Percentiles rank a stretch among this genome's conserved stretches.
These are phyloP conservation scores for Alcedo atthis DNA, from an alignment of 2,797 vertebrate species.

Conservation along the genomic window DNA sequence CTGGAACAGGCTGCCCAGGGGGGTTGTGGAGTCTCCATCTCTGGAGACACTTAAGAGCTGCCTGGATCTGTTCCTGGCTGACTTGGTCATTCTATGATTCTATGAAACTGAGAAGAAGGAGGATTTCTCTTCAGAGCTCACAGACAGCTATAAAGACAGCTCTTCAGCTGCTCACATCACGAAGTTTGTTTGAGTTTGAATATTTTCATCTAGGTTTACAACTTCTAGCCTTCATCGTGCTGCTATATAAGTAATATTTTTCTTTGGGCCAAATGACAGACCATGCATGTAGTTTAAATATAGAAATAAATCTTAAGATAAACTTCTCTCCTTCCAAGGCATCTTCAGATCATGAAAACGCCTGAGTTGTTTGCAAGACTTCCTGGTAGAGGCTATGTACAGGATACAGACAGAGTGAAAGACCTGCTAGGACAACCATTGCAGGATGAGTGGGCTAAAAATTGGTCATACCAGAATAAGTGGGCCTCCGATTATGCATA, in stretches of 20 bases:
- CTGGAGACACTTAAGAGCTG: too few species aligned
- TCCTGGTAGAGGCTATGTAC: not conserved
- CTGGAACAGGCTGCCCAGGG: too few species aligned
- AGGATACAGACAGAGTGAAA: not conserved
- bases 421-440: not conserved
- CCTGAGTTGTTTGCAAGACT: not conserved
- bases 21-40: too few species aligned
- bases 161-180: not conserved
- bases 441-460: not conserved
- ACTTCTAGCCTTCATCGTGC: not conserved
- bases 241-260: not conserved
- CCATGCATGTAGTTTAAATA: not conserved
- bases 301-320: not conserved
- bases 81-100: too few species aligned
- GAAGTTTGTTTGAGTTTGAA: not conserved
- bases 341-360: not conserved
- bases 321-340: not conserved
- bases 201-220: not conserved
- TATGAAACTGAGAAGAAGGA: not conserved
- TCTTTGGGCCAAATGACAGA: not conserved
- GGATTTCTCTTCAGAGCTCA: not conserved
- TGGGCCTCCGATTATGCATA: not conserved
- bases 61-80: too few species aligned
- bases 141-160: not conserved
- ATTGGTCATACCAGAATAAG: not conserved